These are phyloP conservation scores for Opisthograptis luteolata DNA, from an alignment of 2,888 invertebrate genomes.

Conservation along the genomic window DNA sequence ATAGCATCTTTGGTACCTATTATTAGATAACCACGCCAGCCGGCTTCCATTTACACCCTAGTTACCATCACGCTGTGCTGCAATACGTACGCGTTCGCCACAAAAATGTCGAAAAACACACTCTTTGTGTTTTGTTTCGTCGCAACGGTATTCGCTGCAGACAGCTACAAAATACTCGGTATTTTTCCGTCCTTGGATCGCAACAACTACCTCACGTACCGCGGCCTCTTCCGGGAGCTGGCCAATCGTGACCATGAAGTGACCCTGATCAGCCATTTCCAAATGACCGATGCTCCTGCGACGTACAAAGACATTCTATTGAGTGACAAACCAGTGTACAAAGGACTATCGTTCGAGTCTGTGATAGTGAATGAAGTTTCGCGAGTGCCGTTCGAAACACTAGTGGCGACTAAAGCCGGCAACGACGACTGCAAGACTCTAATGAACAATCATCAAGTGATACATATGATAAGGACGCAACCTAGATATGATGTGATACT, in stretches of 20 bases:
- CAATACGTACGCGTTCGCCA: slow-evolving; percentile 65
- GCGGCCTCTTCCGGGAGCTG: slow-evolving; percentile 76
- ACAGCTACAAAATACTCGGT: slow-evolving; percentile 79
- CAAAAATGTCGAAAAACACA: slow-evolving; percentile 61
- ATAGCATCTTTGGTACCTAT: slow-evolving; percentile 69
- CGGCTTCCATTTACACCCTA: slow-evolving; percentile 68
- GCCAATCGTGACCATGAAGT: slow-evolving; percentile 81
- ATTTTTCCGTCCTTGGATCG: slow-evolving; percentile 81
- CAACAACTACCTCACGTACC: slow-evolving; percentile 80
- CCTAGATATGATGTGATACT: slow-evolving; percentile 88
- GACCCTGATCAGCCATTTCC: slow-evolving; percentile 81
- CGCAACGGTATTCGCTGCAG: slow-evolving; percentile 55
- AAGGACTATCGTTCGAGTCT: slow-evolving; percentile 76
- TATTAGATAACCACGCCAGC: slow-evolving; percentile 75
- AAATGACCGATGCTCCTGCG: slow-evolving; percentile 69
- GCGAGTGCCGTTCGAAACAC: slow-evolving; percentile 76
- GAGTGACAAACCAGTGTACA: slow-evolving; percentile 67
- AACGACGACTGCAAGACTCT: slow-evolving; percentile 79
- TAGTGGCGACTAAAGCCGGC: slow-evolving; percentile 76
- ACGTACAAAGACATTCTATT: slow-evolving; percentile 83
- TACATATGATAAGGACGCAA: slow-evolving; percentile 77
- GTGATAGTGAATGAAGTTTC: slow-evolving; percentile 76
- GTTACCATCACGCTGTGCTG: slow-evolving; percentile 66
- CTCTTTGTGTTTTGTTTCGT: slow-evolving; percentile 58
- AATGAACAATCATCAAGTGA: slow-evolving; percentile 79